Evolutionary conservation across 2,113 vertebrate species (phyloP).

Genomic region (Semnornis frantzii): DNA sequence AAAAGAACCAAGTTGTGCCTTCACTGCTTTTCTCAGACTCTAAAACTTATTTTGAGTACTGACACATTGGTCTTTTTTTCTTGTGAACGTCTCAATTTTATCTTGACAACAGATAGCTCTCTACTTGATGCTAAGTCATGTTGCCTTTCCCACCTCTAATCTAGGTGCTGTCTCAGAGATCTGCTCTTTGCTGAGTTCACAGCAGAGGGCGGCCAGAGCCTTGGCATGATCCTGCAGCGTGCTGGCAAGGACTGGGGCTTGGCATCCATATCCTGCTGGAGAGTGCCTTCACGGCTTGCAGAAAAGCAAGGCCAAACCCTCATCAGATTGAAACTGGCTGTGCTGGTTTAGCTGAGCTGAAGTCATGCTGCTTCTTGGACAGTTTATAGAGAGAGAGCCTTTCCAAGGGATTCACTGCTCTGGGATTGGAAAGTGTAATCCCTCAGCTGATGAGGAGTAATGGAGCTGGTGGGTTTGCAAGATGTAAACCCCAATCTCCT

Average conservation of each 20-base stretch:
- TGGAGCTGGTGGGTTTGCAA: neutral
- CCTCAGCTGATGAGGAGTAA: neutral
- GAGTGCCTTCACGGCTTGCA: neutral
- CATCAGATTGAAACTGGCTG: neutral
- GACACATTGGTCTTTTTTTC: neutral
- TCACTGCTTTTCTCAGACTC: neutral
- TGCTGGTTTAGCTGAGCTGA: neutral
- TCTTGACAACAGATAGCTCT: neutral
- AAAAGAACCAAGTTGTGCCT: neutral
- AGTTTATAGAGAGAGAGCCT: neutral
- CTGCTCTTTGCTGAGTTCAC: neutral
- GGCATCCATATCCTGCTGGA: rapidly evolving
- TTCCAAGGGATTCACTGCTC: constrained; percentile 29
- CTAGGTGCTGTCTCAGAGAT: neutral
- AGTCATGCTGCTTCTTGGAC: neutral
- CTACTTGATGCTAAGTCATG: rapidly evolving
- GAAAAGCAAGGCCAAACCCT: neutral
- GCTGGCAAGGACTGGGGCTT: neutral
- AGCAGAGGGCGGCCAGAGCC: neutral
- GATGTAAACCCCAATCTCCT: neutral
- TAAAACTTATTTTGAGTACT: neutral
- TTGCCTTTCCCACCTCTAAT: no score
- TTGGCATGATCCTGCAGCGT: rapidly evolving
- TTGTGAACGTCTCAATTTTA: rapidly evolving
- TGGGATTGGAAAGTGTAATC: neutral